Conservation (phyloP, 2,888 invertebrate genomes). For the Pterobdella sp. region DNA sequence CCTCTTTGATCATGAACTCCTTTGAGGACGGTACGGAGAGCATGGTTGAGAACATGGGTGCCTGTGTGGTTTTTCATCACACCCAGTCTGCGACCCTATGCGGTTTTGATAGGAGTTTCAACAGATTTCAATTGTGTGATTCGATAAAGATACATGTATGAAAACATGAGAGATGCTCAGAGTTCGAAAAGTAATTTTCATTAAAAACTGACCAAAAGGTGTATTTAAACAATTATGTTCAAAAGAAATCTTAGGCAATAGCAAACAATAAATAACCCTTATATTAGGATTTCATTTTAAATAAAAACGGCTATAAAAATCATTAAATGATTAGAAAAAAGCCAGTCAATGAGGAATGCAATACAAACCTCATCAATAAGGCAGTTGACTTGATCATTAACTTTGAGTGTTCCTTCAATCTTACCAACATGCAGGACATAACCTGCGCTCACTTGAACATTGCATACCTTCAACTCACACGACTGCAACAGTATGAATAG, state of each 20-base stretch:
- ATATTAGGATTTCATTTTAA: too few species aligned
- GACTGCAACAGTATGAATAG: constrained; percentile 53
- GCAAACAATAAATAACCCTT: too few species aligned
- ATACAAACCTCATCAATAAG: constrained; percentile 30
- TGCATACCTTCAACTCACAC: constrained; percentile 70
- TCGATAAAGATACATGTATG: too few species aligned
- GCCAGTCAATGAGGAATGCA: not conserved
- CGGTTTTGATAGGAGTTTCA: too few species aligned
- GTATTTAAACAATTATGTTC: too few species aligned
- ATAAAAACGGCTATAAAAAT: not conserved
- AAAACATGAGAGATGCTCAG: too few species aligned
- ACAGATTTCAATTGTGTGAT: too few species aligned
- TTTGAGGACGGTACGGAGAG: constrained; percentile 73
- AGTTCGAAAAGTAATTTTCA: too few species aligned
- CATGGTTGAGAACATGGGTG: constrained; percentile 92
- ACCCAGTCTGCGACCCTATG: constrained; percentile 64
- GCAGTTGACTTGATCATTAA: constrained; percentile 75
- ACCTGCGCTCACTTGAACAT: constrained; percentile 62
- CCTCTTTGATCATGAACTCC: constrained; percentile 79
- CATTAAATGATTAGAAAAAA: not conserved
- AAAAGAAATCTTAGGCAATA: too few species aligned
- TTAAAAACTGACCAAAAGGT: too few species aligned
- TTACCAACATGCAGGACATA: constrained; percentile 88
- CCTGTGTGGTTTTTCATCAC: constrained; percentile 99
- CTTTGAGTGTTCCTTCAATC: constrained; percentile 65